These are phyloP conservation scores for Montifringilla adamsi DNA, from an alignment of 2,113 vertebrate species.

Conservation along the genomic window DNA sequence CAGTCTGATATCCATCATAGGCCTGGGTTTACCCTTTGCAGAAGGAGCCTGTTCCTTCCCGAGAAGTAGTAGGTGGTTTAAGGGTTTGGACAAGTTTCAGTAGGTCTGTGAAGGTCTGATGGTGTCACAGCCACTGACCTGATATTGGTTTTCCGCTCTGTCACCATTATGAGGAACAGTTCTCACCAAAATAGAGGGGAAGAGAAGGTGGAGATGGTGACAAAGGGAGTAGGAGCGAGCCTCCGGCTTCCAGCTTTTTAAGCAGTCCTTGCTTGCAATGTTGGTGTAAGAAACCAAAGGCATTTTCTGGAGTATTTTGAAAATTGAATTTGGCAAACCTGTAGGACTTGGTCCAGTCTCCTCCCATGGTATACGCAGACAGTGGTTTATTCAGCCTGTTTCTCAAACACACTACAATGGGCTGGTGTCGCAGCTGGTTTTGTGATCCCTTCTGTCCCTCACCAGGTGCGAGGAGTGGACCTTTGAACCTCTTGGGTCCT, in stretches of 20 bases:
- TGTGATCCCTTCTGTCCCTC: fast-evolving
- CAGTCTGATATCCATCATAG: background rate
- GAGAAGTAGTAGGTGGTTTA: background rate
- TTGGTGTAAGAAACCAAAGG: background rate
- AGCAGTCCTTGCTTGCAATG: background rate
- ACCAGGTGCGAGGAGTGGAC: background rate
- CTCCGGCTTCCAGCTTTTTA: background rate
- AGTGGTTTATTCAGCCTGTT: background rate
- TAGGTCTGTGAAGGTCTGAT: background rate
- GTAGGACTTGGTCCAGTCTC: background rate
- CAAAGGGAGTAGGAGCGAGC: background rate
- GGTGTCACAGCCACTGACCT: background rate
- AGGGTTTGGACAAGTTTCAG: background rate
- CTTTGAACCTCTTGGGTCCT: background rate
- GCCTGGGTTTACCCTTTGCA: background rate
- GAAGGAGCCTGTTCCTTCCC: background rate
- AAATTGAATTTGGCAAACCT: background rate
- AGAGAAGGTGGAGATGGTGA: background rate
- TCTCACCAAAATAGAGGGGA: background rate
- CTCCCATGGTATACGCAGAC: fast-evolving
- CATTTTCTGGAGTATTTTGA: background rate
- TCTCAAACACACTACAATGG: fast-evolving
- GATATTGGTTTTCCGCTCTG: background rate
- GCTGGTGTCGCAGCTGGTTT: background rate
- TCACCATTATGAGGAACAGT: background rate